Conservation (phyloP, 2,113 vertebrate species). For the Carollia perspicillata region DNA sequence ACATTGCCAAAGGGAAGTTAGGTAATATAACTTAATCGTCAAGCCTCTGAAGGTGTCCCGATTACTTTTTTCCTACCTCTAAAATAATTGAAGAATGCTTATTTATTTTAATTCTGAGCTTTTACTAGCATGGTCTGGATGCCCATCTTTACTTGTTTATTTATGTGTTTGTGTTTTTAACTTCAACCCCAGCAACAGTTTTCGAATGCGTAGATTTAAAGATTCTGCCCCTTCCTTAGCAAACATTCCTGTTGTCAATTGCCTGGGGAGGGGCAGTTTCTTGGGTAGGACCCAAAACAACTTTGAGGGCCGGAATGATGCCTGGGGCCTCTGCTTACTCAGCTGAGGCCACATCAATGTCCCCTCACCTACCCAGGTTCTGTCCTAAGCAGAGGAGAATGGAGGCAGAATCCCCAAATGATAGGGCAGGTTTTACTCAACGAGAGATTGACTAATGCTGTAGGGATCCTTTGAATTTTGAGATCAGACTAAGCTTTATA, state of each 20-base stretch:
- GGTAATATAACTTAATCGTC: neutral
- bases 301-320: neutral
- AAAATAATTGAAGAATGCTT: neutral
- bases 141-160: neutral
- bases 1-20: neutral
- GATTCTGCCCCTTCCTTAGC: neutral
- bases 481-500: neutral
- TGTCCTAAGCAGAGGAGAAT: neutral
- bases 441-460: neutral
- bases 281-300: neutral
- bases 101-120: neutral
- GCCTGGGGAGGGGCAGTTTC: neutral
- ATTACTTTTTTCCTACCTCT: neutral
- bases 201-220: neutral
- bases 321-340: neutral
- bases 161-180: neutral
- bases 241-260: too few species aligned
- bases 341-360: neutral
- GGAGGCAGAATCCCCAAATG: rapidly evolving
- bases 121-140: neutral
- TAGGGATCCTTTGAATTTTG: neutral
- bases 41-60: neutral
- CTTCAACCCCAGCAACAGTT: neutral
- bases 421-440: neutral
- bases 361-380: neutral